Evolutionary conservation across 2,888 invertebrate species (phyloP), one percentile per base, ranked within the genome.

Genomic region (Eurois occulta): DNA sequence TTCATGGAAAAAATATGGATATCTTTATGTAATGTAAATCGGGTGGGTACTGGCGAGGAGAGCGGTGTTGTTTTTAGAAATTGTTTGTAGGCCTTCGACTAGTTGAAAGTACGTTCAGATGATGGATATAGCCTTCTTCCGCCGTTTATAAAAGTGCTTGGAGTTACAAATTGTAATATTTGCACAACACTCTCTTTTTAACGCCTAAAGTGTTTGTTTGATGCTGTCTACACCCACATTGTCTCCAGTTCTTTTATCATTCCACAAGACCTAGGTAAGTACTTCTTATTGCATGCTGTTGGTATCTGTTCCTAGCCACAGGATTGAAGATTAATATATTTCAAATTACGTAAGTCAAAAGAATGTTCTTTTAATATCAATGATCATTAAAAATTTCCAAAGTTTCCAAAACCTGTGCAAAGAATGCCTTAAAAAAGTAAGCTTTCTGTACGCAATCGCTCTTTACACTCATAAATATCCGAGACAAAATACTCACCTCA

Each of bases 1-100:
- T 84, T 87, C 86, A 84, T 79, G 86, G 85, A 86, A 86, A 84
- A 88, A 87, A 85, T 85, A 87, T 87, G 89, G 85, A 87, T 90
- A 87, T 88, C 83, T 87, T 85, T 86, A 84, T 85, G 81, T 83
- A 69, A 80, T 78, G 77, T 89, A 75, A 88, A 87, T 88, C 80
- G 79, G 32, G 62, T 69, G 75, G 24, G 88, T 88, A 87, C 86
- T 78, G 81, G 76, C 77, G 79, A 32, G 18, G 21, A 58, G 38
- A 83, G 60, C 24, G 58, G 64, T 55, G 71, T 65, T 75, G 41
- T 67, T 52, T 75, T 43, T 55, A 65, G 64, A 48, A 41, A 58
- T 52, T 48, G 10, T 75, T 28, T 24, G 1, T 52, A 52, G 10
- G 16, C 32, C 21, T 55, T 43, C 8, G 24, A 24, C 21, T 16